Conservation (phyloP, 1,140 invertebrate species). For the Papilio glaucus region DNA sequence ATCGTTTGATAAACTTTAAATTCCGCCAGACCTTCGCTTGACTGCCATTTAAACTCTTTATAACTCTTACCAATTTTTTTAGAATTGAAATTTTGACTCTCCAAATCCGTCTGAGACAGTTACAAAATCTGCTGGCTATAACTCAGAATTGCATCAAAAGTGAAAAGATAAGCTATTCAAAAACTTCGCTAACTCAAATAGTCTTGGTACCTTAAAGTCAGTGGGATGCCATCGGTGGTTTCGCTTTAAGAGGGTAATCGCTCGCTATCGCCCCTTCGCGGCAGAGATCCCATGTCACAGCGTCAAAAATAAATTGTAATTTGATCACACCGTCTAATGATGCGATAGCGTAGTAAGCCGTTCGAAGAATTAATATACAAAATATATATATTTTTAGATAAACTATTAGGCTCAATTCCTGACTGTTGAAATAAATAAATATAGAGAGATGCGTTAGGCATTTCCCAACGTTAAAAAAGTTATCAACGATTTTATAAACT, state of each 20-base stretch:
- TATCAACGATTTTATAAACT: too few relatives aligned
- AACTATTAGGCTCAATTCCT: too few relatives aligned
- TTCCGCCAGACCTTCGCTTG: neutral
- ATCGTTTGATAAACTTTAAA: neutral
- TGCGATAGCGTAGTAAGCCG: constrained; percentile 16
- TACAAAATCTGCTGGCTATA: constrained; percentile 37
- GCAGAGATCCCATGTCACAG: constrained; percentile 31
- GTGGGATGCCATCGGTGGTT: constrained; percentile 60
- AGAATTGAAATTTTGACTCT: constrained; percentile 45
- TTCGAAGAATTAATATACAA: constrained; percentile 11
- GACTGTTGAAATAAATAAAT: too few relatives aligned
- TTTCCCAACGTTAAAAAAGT: too few relatives aligned
- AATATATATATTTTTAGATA: neutral
- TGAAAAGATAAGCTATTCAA: constrained; percentile 59
- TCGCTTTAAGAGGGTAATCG: constrained; percentile 43
- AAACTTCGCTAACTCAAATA: constrained; percentile 62
- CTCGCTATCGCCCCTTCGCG: constrained; percentile 33
- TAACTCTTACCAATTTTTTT: neutral
- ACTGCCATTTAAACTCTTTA: neutral
- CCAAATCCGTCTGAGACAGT: constrained; percentile 41
- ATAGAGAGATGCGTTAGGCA: too few relatives aligned
- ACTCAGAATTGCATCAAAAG: constrained; percentile 46
- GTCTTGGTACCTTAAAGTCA: constrained; percentile 58
- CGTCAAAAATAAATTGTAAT: constrained; percentile 60
- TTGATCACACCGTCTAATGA: constrained; percentile 55